Conservation (phyloP, 1,140 invertebrate species). For the Tenebrio molitor region DNA sequence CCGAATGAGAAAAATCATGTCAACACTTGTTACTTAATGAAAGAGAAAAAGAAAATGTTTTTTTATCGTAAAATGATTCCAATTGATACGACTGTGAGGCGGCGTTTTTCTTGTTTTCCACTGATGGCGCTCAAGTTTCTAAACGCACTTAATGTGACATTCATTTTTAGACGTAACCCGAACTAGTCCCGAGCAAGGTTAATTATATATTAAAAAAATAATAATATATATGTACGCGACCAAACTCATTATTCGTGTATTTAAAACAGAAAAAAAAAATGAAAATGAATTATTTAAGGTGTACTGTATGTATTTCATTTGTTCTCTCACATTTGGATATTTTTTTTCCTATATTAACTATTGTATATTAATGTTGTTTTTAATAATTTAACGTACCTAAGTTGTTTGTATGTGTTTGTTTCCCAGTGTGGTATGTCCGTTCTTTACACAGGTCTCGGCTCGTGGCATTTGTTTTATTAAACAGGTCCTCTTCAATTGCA, state of each 20-base stretch:
- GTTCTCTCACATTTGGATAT: conserved; percentile 62
- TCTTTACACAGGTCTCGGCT: conserved; percentile 42
- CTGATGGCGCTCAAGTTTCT: conserved; percentile 59
- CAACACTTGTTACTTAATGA: conserved; percentile 51
- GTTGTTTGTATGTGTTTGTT: conserved; percentile 60
- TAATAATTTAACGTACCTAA: conserved; percentile 62
- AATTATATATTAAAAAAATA: conserved; percentile 52
- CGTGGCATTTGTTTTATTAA: conserved; percentile 16
- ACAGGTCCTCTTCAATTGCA: conserved; percentile 5
- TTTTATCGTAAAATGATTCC: conserved; percentile 34
- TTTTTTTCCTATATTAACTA: conserved; percentile 61
- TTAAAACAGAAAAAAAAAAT: conserved; percentile 50
- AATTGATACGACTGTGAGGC: conserved; percentile 40
- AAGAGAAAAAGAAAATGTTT: background rate
- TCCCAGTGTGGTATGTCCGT: conserved; percentile 54
- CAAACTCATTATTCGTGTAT: conserved; percentile 62
- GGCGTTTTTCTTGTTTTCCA: conserved; percentile 48
- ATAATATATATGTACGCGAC: conserved; percentile 56
- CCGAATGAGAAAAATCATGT: conserved; percentile 41
- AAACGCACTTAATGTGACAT: conserved; percentile 63
- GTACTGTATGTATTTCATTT: conserved; percentile 55
- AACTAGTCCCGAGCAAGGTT: conserved; percentile 64
- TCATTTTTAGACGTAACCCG: conserved; percentile 58
- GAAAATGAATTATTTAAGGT: conserved; percentile 33
- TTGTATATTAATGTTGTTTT: conserved; percentile 62